phyloP scores from a whole-genome alignment of 2,797 vertebrate species.

The Valencia hispanica region DNA sequence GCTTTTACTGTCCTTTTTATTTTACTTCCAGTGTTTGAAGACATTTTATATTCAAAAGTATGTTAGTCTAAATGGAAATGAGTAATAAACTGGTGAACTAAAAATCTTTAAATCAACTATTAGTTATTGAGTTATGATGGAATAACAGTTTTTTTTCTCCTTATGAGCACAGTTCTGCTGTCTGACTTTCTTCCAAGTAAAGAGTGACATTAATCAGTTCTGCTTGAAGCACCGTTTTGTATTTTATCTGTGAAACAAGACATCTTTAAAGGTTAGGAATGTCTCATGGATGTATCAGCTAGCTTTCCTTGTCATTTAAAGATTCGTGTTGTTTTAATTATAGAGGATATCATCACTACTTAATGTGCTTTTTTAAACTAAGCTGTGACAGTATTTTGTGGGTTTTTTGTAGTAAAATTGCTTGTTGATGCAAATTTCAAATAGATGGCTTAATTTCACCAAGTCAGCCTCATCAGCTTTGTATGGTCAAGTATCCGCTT shows the following conservation, averaged over 20 bases:
- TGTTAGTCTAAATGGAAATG: background rate
- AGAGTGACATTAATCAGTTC: background rate
- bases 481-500: conserved; percentile 56
- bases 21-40: background rate
- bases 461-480: conserved; percentile 53
- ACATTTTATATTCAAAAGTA: background rate
- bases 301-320: background rate
- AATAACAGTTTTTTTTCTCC: background rate
- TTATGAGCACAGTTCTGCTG: background rate
- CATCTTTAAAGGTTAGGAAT: background rate
- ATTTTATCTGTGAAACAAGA: background rate
- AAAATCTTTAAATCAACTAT: background rate
- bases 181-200: background rate
- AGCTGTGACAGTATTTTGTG: background rate
- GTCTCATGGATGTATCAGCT: background rate
- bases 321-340: background rate
- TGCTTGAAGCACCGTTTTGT: background rate
- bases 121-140: background rate
- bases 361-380: background rate
- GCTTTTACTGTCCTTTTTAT: background rate
- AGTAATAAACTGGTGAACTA: background rate
- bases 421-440: conserved; percentile 14
- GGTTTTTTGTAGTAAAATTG: conserved; percentile 20
- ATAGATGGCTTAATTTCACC: conserved; percentile 36
- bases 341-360: background rate